These are phyloP conservation scores for Actenoides hombroni DNA, from an alignment of 2,113 vertebrate genomes.

Conservation along the genomic window DNA sequence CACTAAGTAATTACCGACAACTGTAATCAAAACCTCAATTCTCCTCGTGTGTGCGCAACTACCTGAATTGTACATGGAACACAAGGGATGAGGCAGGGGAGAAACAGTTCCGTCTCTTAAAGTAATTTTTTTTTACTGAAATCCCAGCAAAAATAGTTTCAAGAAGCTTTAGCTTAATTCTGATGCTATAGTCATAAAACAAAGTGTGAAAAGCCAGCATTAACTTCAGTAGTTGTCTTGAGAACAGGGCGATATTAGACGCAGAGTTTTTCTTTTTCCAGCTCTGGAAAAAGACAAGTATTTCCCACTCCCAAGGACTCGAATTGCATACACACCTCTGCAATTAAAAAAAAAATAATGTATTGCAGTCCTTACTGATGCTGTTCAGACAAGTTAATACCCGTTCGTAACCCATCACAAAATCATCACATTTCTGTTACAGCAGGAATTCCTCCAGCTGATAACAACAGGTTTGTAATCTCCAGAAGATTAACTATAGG, in stretches of 20 bases:
- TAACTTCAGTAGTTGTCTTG: not conserved
- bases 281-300: fast-evolving
- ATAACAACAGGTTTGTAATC: not conserved
- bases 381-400: not conserved
- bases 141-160: not conserved
- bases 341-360: not conserved
- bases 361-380: not conserved
- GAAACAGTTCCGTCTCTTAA: not conserved
- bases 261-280: not conserved
- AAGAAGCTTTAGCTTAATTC: not conserved
- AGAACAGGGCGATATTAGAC: not conserved
- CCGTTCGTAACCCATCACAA: not conserved
- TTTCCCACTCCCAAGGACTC: not conserved
- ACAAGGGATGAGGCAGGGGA: not conserved
- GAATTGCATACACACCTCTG: not conserved
- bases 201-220: not conserved
- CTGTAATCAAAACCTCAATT: not conserved
- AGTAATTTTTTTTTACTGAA: not conserved
- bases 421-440: not conserved
- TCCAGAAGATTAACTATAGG: not conserved
- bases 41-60: not conserved
- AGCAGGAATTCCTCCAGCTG: not conserved
- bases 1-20: not conserved
- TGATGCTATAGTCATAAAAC: not conserved
- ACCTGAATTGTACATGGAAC: not conserved